Evolutionary conservation across 2,888 invertebrate species (phyloP).

Genomic region (Hirtodrosophila duncani): DNA sequence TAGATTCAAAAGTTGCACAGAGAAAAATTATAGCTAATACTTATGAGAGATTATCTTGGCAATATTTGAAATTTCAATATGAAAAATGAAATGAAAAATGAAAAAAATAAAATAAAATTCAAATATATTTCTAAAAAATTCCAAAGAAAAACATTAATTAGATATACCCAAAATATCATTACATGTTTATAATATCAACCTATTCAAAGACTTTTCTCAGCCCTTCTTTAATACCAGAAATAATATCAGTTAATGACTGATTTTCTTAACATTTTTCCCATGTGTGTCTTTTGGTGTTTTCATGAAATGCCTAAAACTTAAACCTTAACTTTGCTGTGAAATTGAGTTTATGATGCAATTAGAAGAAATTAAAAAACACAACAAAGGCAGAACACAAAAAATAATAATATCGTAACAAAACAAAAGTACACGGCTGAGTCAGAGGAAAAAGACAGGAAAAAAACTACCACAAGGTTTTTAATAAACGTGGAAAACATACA

Average conservation of each 20-base stretch:
- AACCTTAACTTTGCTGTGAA: too few species aligned
- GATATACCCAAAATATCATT: not conserved
- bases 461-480: slow-evolving; percentile 72
- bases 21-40: too few species aligned
- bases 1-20: too few species aligned
- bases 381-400: slow-evolving; percentile 41
- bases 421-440: too few species aligned
- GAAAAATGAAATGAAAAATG: not conserved
- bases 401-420: slow-evolving; percentile 18
- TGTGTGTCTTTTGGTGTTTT: too few species aligned
- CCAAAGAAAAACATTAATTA: slow-evolving; percentile 11
- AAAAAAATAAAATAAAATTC: not conserved
- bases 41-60: too few species aligned
- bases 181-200: too few species aligned
- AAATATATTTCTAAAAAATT: slow-evolving; percentile 3
- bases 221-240: too few species aligned
- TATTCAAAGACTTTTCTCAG: too few species aligned
- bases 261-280: too few species aligned
- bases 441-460: slow-evolving; percentile 42
- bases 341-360: slow-evolving; percentile 56
- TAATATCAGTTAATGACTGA: too few species aligned
- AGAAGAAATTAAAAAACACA: slow-evolving; percentile 58
- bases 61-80: not conserved
- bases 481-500: slow-evolving; percentile 74
- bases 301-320: too few species aligned